Evolutionary conservation across 35 echinoderm and acorn worm genomes (phyloP).

Genomic region (Heliocidaris erythrogramma): DNA sequence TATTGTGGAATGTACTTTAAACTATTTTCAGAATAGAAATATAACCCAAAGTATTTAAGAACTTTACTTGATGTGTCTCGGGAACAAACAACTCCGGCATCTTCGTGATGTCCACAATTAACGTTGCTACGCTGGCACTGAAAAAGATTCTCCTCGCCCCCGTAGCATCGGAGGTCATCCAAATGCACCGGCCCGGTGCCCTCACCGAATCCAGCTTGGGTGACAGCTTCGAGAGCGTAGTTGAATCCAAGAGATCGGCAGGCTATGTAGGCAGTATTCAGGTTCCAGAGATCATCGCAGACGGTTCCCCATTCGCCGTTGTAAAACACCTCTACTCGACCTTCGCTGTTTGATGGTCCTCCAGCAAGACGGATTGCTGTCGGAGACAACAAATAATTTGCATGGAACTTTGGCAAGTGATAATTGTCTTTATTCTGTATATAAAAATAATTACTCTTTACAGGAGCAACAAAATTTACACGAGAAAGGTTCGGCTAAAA

Average conservation of each 20-base stretch:
- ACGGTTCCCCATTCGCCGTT: not conserved
- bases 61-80: not conserved
- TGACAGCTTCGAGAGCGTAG: not conserved
- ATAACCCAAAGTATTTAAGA: no score
- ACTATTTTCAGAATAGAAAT: no score
- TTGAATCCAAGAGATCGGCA: not conserved
- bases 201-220: not conserved
- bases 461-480: no score
- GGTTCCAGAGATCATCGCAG: not conserved
- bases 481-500: no score
- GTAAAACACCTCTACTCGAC: not conserved
- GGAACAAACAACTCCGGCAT: not conserved
- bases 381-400: no score
- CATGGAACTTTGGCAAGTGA: no score
- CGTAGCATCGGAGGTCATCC: not conserved
- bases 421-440: no score
- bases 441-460: no score
- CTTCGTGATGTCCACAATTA: not conserved
- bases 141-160: not conserved
- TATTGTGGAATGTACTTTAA: no score
- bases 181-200: not conserved
- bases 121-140: not conserved
- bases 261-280: not conserved
- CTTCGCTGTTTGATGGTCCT: not conserved
- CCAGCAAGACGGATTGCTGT: not conserved